Percentiles rank a stretch among this genome's conserved stretches.
phyloP scores from a whole-genome alignment of 1,140 invertebrate species.

The Archegozetes longisetosus region DNA sequence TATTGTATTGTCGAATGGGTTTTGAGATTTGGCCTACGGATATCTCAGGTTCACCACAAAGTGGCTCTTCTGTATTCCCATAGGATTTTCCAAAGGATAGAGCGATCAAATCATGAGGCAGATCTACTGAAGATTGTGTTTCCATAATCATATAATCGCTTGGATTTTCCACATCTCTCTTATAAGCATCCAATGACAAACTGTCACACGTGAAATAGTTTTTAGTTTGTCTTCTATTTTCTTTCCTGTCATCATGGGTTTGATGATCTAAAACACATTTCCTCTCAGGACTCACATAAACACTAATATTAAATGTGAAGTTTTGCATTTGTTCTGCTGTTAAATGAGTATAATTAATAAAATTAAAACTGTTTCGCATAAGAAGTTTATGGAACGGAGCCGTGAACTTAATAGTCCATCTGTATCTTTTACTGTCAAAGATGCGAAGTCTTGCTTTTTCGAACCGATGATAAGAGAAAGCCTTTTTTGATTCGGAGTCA shows the following conservation, averaged over 20 bases:
- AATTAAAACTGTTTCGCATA: slow-evolving; percentile 7
- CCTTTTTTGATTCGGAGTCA: background rate
- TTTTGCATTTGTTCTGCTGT: background rate
- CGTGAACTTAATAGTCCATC: slow-evolving; percentile 8
- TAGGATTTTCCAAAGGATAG: slow-evolving; percentile 3
- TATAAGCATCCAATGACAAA: background rate
- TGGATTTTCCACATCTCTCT: slow-evolving; percentile 1
- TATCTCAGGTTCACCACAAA: slow-evolving; percentile 11
- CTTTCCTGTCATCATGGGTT: background rate
- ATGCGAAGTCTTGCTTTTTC: background rate
- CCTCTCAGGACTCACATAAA: background rate
- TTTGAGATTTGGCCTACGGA: background rate
- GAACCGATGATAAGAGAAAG: slow-evolving; percentile 7
- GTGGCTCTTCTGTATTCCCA: slow-evolving; percentile 4
- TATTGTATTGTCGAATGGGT: background rate
- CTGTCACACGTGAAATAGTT: slow-evolving; percentile 5
- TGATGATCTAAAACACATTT: slow-evolving; percentile 2
- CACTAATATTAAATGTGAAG: background rate
- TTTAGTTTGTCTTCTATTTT: background rate
- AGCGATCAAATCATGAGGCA: slow-evolving; percentile 7
- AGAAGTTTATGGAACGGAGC: background rate
- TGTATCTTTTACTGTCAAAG: background rate
- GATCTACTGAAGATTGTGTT: slow-evolving; percentile 2
- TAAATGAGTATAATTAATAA: slow-evolving; percentile 6
- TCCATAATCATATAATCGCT: slow-evolving; percentile 10